Evolutionary conservation across 2,113 vertebrate genomes (phyloP), one percentile per base, ranked within the genome.

Genomic region (Sylvicapra grimmia): DNA sequence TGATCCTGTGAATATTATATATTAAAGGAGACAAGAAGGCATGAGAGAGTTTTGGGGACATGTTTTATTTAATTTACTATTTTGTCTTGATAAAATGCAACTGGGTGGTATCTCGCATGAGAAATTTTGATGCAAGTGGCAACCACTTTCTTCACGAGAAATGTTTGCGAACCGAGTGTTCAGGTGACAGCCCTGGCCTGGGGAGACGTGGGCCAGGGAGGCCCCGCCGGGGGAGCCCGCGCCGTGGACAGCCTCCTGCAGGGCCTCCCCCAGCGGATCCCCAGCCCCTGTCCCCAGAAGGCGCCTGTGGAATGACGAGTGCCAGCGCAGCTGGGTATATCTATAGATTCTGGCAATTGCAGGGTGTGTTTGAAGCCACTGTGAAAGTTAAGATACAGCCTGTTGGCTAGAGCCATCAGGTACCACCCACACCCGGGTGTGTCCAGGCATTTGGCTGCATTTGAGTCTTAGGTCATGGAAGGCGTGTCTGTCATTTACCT

Each of bases 271-370:
- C 36, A n/a, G 54, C 14, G 11, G 47, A 25, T 61, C 51, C 65
- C 14, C 8, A 36, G 15, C 29, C 47, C 58, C 47, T 25, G 21
- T 96, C 80, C 75, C 33, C 25, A 25, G 86, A 84, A 31, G n/a
- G 77, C 75, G 94, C 59, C 72, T 47, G 56, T 91, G 77, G 88
- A 58, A 56, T 23, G 19, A 51, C 61, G 77, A 63, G 2, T 51
- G 72, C 86, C 77, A 47, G 47, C 3, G 1, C 86, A 13, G 1
- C 49, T 93, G 54, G 54, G 6, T 29, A 4, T 86, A 61, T 87
- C 68, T 94, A 56, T 89, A 5, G 47, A 75, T 88, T 63, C 88
- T 80, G 61, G 10, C 96, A 94, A 97, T 93, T 93, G 56, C 23
- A 86, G 77, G 94, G 63, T 95, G 44, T 86, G 44, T 85, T 90